Base-by-base conservation (phyloP, 2,888 invertebrate genomes). In the Athrips mouffetella region DNA sequence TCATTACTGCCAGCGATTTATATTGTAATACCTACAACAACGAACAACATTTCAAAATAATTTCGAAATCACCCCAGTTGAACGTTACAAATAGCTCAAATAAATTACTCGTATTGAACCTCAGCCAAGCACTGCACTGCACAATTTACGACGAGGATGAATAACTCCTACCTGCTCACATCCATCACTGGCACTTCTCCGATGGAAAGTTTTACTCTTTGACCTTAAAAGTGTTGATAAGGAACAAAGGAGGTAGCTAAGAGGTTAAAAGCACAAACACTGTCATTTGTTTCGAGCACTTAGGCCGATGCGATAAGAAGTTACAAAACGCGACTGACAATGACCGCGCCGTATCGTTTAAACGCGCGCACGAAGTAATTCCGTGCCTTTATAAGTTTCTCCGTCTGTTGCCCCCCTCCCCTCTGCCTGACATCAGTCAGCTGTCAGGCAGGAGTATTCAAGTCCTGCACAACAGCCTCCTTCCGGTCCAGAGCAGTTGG, bases 401-500 rank as follows among this genome's bases (percentile, higher is more conserved):
- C n/a, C n/a, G n/a, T n/a, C n/a, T n/a, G n/a, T n/a, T n/a, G n/a
- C n/a, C n/a, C 51, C 57, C 59, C 59, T 51, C 60, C 63, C 62
- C 52, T 56, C 58, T 49, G n/a, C n/a, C n/a, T n/a, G n/a, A n/a
- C 45, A 47, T 60, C 49, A 50, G 52, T 52, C 59, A 55, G 56
- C 56, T 58, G 59, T 60, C 55, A 47, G 49, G 45, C 48, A 30
- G 45, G 52, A 48, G 46, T 46, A 45, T 41, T 53, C 45, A 42
- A 11, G 35, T 18, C 31, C 20, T 27, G 35, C 41, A 16, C 27
- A 16, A 29, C 59, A 63, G 59, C 64, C 65, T 71, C 56, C 65
- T 66, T 69, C 67, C 62, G 67, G 65, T 49, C 56, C 55, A 42
- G 50, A 62, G 62, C 54, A 47, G 60, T 67, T 59, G 70, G 56